Conservation (phyloP, 2,888 invertebrate genomes). For the Sussaba pulchella region DNA sequence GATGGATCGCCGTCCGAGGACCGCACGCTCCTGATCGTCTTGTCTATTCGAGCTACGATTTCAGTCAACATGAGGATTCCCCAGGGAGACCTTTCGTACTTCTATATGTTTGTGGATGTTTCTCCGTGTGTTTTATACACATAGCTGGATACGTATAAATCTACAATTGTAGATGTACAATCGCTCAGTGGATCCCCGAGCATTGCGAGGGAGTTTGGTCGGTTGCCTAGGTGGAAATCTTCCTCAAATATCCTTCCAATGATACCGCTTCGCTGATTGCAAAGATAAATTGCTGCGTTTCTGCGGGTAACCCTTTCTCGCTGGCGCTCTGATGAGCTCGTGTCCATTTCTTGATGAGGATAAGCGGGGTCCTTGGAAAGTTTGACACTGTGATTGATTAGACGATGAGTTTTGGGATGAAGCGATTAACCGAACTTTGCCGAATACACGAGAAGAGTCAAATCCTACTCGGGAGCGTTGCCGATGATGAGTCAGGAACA, state of each 20-base stretch:
- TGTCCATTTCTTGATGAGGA: slow-evolving; percentile 49
- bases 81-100: slow-evolving; percentile 44
- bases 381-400: slow-evolving; percentile 54
- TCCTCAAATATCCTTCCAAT: slow-evolving; percentile 7
- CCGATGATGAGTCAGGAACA: slow-evolving; percentile 4
- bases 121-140: not conserved
- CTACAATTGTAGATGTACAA: slow-evolving; percentile 9
- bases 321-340: slow-evolving; percentile 43
- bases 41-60: slow-evolving; percentile 56
- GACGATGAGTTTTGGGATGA: slow-evolving; percentile 27
- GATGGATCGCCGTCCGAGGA: slow-evolving; percentile 75
- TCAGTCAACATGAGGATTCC: slow-evolving; percentile 47
- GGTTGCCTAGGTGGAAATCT: slow-evolving; percentile 24
- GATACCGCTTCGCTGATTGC: not conserved
- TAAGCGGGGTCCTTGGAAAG: slow-evolving; percentile 32
- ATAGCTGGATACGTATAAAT: slow-evolving; percentile 12
- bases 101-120: slow-evolving; percentile 28
- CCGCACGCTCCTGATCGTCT: slow-evolving; percentile 62
- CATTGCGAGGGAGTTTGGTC: slow-evolving; percentile 13
- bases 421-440: slow-evolving; percentile 47
- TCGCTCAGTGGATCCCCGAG: slow-evolving; percentile 3
- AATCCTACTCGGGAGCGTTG: not conserved
- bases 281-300: slow-evolving; percentile 57
- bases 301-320: slow-evolving; percentile 1
- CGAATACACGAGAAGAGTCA: slow-evolving; percentile 1